Percentiles rank a stretch among this genome's conserved stretches.
phyloP scores from a whole-genome alignment of 2,888 invertebrate genomes.

The Metopia argyrocephala region DNA sequence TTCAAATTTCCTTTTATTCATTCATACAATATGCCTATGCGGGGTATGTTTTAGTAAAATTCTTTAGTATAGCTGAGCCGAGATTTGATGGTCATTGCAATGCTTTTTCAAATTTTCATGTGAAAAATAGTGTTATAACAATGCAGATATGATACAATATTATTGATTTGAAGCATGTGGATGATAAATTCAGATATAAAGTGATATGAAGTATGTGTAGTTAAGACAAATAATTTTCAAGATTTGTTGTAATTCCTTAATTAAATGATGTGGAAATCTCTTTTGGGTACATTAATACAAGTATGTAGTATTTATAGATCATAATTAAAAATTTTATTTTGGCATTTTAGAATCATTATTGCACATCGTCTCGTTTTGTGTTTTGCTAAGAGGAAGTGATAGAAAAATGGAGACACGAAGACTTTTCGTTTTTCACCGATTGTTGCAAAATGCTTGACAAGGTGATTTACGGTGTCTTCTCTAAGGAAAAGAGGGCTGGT shows the following conservation, averaged over 20 bases:
- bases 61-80: neutral
- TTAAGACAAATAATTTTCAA: neutral
- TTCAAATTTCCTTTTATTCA: neutral
- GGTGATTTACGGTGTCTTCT: too few species aligned
- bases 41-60: neutral
- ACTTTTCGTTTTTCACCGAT: too few species aligned
- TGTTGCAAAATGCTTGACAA: too few species aligned
- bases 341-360: too few species aligned
- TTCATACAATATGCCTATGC: neutral
- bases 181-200: neutral
- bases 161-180: constrained; percentile 32
- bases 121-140: constrained; percentile 8
- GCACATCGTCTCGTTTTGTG: too few species aligned
- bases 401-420: too few species aligned
- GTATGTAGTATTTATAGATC: neutral
- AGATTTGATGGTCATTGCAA: constrained; percentile 51
- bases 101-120: constrained; percentile 11
- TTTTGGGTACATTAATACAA: neutral
- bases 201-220: neutral
- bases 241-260: neutral
- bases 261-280: neutral
- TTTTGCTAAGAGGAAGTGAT: too few species aligned
- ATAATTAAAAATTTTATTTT: neutral
- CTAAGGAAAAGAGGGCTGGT: too few species aligned
- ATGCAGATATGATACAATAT: constrained; percentile 15